Evolutionary conservation across 2,888 invertebrate genomes (phyloP), one percentile per base, ranked within the genome.

Genomic region (Augiades crinisus): DNA sequence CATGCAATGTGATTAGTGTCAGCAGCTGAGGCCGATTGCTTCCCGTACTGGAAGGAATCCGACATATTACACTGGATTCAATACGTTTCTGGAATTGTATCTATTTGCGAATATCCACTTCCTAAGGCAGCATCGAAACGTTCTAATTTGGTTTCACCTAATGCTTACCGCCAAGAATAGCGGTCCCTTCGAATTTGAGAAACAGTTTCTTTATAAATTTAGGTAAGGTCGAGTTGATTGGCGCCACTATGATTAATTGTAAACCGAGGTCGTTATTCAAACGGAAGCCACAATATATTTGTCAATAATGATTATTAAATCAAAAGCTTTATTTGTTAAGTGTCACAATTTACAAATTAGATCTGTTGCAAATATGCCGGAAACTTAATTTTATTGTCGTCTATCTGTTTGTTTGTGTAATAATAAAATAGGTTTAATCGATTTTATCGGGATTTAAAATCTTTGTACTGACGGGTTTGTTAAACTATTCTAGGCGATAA

Each of bases 11-110:
- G 46, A 46, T 46, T 46, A 46, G 12, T 24, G 34, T 36, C 45
- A 46, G 34, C 34, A 45, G 33, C 45, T 46, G 36, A 46, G 36
- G 19, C 34, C 24, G 45, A 46, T 46, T 37, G 24, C 17, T 37
- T 27, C 27, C 17, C 17, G 46, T 37, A 12, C 17, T 10, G 19
- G n/a, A 6, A 46, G 24, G 46, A 46, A 27, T 37, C 8, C 36
- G 17, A 46, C 46, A 37, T 46, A 37, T 33, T 43, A 7, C 31
- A 13, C 8, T 33, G 36, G 22, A 21, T 36, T 3, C 45, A 12
- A 36, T 46, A 36, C 17, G 24, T 36, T 24, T 14, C n/a, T 6
- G 5, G 10, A 46, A 24, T 46, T 14, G 34, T 46, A 24, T 24
- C 24, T 7, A 36, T 21, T 36, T 16, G 10, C 16, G 34, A 36